A percentile compares a stretch with the other conserved stretches of the same genome.
Conservation (phyloP, 2,113 vertebrate genomes). For the Ochotona princeps region DNA sequence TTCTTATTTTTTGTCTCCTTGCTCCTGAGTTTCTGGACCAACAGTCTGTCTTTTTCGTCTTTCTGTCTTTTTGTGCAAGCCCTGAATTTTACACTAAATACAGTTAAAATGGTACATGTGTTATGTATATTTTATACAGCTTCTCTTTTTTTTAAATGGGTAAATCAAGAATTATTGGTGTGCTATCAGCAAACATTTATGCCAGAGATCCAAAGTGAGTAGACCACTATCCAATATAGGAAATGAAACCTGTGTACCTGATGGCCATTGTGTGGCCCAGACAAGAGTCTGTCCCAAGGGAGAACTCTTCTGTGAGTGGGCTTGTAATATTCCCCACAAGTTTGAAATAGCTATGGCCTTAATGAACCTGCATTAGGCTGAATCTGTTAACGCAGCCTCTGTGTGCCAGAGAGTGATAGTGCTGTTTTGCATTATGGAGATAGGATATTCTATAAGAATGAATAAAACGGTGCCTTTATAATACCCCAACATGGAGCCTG, state of each 20-base stretch:
- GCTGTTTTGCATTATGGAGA: background rate
- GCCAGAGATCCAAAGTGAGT: background rate
- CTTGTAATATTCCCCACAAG: background rate
- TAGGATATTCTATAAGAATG: background rate
- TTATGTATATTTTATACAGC: no score
- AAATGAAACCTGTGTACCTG: background rate
- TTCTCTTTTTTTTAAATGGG: background rate
- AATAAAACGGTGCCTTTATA: slow-evolving; percentile 6
- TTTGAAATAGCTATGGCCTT: background rate
- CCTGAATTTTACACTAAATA: no score
- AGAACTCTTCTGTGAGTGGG: background rate
- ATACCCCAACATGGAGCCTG: background rate
- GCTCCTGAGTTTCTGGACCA: no score
- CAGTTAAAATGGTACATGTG: no score
- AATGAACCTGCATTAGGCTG: background rate
- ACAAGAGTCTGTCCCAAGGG: background rate
- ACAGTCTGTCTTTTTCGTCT: no score
- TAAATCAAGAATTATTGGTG: background rate
- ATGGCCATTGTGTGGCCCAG: background rate
- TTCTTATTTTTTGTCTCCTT: slow-evolving; percentile 57
- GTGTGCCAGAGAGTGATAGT: background rate
- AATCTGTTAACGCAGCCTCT: background rate
- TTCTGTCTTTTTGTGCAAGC: no score
- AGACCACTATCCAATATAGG: background rate
- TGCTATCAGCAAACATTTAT: background rate